Evolutionary conservation across 2,888 invertebrate species (phyloP), one percentile per base, ranked within the genome.

Genomic region (Crematogaster levior): DNA sequence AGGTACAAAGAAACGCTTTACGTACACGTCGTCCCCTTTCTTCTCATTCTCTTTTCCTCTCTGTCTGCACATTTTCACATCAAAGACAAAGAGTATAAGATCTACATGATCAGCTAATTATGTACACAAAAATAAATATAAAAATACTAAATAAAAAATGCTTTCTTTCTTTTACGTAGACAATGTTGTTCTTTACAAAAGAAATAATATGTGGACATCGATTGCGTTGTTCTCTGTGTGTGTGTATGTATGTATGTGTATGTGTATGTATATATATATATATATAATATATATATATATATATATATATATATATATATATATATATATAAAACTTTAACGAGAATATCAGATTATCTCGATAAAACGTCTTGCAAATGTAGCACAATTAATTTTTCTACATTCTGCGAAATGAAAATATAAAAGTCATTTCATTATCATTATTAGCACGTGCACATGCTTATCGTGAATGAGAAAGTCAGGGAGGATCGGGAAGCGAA

Each of bases 1-100:
- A 72, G 60, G 48, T 89, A 88, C 83, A 88, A 86, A 88, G 83
- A 88, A 88, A 88, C 86, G 82, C 81, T 80, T 86, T 10, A 53
- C 72, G 53, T 81, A 83, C 68, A 73, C 40, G 43, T 56, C 37
- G 12, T 56, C 34, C 18, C 24, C 12, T 63, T 66, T 53, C 24
- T 24, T 30, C 66, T 30, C 60, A 46, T 48, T 30, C n/a, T 12
- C 24, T 15, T 46, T 34, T 68, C 56, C 56, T 70, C 30, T n/a
- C 34, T 53, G 21, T 21, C 34, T 15, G 15, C n/a, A 18, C 43
- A 61, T 58, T 65, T 77, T 37, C n/a, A 58, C 21, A 48, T 15
- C 53, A 68, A 77, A 77, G 30, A 37, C 24, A 7, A 56, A 24
- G 70, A 79, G 21, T 79, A 56, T 24, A 77, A 9, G 56, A 68